These are phyloP conservation scores for Tragulus kanchil DNA, from an alignment of 2,113 vertebrate species.

Conservation along the genomic window DNA sequence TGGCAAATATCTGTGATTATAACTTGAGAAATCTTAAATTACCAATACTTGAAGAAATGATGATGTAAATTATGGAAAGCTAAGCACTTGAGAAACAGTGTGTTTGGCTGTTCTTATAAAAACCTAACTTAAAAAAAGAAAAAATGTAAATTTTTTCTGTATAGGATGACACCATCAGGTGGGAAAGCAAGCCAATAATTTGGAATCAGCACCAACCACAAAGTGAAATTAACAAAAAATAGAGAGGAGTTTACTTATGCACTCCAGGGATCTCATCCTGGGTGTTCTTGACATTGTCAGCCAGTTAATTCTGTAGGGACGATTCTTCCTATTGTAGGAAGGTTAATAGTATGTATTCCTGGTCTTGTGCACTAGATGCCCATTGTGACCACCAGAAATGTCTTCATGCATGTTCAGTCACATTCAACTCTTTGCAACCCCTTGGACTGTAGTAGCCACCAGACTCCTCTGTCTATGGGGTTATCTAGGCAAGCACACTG, in stretches of 20 bases:
- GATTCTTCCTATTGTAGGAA: neutral
- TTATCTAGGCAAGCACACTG: neutral
- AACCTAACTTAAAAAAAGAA: conserved; percentile 42
- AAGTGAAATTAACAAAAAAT: conserved; percentile 74
- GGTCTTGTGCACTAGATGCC: neutral
- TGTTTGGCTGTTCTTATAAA: conserved; percentile 67
- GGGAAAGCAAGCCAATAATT: conserved; percentile 73
- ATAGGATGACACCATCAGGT: conserved; percentile 71
- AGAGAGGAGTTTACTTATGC: conserved; percentile 61
- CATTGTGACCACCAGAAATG: neutral
- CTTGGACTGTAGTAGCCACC: neutral
- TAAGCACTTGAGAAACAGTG: neutral
- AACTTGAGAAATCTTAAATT: neutral
- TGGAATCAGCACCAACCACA: conserved; percentile 71
- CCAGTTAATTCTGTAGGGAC: neutral
- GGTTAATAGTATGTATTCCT: neutral
- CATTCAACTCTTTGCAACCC: neutral
- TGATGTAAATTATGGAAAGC: neutral
- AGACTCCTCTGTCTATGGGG: neutral
- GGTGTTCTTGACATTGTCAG: neutral
- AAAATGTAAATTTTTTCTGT: neutral
- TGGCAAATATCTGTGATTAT: neutral
- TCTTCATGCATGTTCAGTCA: neutral
- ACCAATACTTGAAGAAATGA: neutral
- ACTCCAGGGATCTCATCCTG: neutral